Evolutionary conservation across 2,888 invertebrate species (phyloP), one percentile per base, ranked within the genome.

Genomic region (Tupiocoris notatus): DNA sequence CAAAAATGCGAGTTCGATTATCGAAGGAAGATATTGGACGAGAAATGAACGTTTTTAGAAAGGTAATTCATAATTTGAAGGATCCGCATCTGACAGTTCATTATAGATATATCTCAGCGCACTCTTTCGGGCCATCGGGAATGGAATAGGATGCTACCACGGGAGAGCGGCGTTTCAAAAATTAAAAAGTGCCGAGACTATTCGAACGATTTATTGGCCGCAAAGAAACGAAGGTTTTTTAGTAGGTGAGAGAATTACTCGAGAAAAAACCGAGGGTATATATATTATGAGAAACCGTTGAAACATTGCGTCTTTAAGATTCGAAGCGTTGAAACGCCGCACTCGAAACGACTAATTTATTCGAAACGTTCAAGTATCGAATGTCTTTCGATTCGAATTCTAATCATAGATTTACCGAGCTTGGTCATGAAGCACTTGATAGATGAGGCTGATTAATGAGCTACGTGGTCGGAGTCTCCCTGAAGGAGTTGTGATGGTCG

Each of bases 61-160:
- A 23, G 70, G 70, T 70, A 70, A 70, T 70, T 70, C 70, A 70
- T 70, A 70, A 70, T 23, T 22, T 70, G 59, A 54, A 58, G 54
- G 70, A 70, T 70, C 70, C 59, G 59, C 70, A 22, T 39, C 70
- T 70, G 70, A 70, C 70, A 70, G 7, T 70, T 24, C 70, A 70
- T 70, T 70, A 59, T 58, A 70, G 70, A 70, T 70, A n/a, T 67
- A 70, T 70, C 70, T 70, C 20, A 25, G 20, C 64, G 39, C 39
- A 12, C 39, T 7, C 39, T 39, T 59, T 20, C 17, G 3, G 20
- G 59, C 16, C n/a, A n/a, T 39, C 39, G 39, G 39, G 39, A 39
- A 39, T 39, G 39, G 39, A 39, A 12, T 3, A 39, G 39, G n/a
- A 3, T 59, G 59, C 59, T 59, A n/a, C n/a, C n/a, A n/a, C n/a